These are phyloP conservation scores for Carcina quercana DNA, from an alignment of 2,888 invertebrate species.

Conservation along the genomic window DNA sequence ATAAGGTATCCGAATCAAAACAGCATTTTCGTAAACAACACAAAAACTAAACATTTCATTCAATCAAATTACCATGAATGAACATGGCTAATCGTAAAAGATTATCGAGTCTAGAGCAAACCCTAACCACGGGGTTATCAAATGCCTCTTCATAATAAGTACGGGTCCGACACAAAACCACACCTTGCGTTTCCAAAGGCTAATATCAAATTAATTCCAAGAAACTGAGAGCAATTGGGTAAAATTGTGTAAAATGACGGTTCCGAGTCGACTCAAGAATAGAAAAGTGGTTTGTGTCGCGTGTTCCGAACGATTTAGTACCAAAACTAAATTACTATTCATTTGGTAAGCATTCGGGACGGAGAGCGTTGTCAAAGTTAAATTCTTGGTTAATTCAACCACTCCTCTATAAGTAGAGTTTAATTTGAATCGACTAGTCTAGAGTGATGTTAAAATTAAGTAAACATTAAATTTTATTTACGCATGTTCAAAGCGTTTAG, in stretches of 20 bases:
- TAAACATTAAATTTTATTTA: neutral
- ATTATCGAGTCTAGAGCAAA: slow-evolving; percentile 55
- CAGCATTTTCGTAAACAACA: slow-evolving; percentile 26
- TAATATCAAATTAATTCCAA: slow-evolving; percentile 73
- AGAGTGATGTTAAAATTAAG: slow-evolving; percentile 6
- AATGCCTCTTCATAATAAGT: slow-evolving; percentile 64
- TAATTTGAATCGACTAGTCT: slow-evolving; percentile 5
- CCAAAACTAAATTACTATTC: slow-evolving; percentile 72
- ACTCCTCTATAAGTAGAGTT: slow-evolving; percentile 25
- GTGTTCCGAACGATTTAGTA: slow-evolving; percentile 72
- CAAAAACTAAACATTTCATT: slow-evolving; percentile 23
- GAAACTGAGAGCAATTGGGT: slow-evolving; percentile 71
- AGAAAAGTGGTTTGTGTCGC: slow-evolving; percentile 74
- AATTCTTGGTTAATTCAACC: slow-evolving; percentile 46
- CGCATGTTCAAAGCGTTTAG: neutral
- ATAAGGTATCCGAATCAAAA: slow-evolving; percentile 15
- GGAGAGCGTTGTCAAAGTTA: slow-evolving; percentile 62
- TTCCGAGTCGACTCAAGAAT: slow-evolving; percentile 62
- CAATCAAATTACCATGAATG: slow-evolving; percentile 41
- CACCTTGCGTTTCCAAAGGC: slow-evolving; percentile 72
- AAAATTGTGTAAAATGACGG: slow-evolving; percentile 74
- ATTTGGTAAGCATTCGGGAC: slow-evolving; percentile 65
- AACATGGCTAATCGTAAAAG: slow-evolving; percentile 47
- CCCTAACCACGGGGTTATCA: slow-evolving; percentile 59
- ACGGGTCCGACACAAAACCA: slow-evolving; percentile 60